phyloP scores from a whole-genome alignment of 2,797 vertebrate genomes.

The Bradypus variegatus region DNA sequence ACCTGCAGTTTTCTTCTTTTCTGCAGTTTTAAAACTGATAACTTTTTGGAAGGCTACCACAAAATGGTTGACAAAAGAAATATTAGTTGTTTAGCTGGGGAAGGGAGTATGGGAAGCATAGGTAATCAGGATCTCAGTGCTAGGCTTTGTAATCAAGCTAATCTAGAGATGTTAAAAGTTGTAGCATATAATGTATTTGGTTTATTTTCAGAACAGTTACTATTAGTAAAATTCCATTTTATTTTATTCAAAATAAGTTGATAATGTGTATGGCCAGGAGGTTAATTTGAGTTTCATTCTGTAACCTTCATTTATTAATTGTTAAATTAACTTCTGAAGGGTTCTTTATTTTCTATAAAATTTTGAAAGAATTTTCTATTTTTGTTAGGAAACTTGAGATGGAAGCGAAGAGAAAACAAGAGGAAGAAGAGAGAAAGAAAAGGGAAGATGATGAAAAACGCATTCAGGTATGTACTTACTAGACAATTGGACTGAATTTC shows the following conservation, averaged over 20 bases:
- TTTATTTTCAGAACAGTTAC: slow-evolving; percentile 7
- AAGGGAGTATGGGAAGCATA: background rate
- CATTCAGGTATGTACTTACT: slow-evolving; percentile 78
- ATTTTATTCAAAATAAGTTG: slow-evolving; percentile 22
- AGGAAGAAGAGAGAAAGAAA: slow-evolving; percentile 93
- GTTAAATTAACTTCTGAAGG: background rate
- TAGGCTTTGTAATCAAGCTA: background rate
- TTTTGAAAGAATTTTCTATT: slow-evolving; percentile 17
- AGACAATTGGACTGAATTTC: background rate
- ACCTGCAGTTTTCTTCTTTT: background rate
- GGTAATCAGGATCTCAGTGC: background rate
- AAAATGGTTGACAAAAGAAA: background rate
- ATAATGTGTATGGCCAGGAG: background rate
- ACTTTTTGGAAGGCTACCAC: background rate
- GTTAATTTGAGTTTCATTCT: slow-evolving; percentile 1
- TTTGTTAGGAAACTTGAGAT: slow-evolving; percentile 90
- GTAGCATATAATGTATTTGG: background rate
- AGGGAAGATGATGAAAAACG: slow-evolving; percentile 89
- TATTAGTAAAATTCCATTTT: background rate
- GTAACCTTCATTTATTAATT: slow-evolving; percentile 14
- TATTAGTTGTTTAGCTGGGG: background rate
- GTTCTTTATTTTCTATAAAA: background rate
- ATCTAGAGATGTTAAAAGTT: background rate
- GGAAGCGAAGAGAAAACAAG: slow-evolving; percentile 93
- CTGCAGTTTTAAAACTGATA: background rate